Conservation (phyloP, 2,888 invertebrate species). For the Monochamus alternatus region DNA sequence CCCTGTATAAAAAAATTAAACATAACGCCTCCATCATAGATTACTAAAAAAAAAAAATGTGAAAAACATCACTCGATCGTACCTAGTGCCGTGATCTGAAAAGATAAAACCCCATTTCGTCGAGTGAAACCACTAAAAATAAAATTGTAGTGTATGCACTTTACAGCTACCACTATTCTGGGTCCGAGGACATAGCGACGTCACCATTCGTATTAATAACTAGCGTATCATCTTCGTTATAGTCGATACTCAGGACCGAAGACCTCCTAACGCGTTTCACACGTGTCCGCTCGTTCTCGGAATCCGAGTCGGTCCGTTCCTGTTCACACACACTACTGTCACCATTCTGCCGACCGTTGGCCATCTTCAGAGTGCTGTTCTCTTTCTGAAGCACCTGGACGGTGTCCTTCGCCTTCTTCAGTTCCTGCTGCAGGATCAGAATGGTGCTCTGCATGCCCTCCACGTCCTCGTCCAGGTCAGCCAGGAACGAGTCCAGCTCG, state of each 20-base stretch:
- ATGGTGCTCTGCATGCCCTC: conserved; percentile 99
- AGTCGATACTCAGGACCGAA: conserved; percentile 82
- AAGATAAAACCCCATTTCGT: conserved; percentile 12
- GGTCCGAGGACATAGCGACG: conserved; percentile 71
- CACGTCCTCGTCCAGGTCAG: conserved; percentile 96
- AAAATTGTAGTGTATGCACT: conserved; percentile 43
- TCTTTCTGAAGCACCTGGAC: conserved; percentile 77
- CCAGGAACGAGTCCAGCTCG: conserved; percentile 96
- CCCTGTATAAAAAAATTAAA: background rate
- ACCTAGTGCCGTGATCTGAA: conserved; percentile 9
- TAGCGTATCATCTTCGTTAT: conserved; percentile 84
- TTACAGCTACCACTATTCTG: conserved; percentile 60
- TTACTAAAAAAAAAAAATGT: background rate
- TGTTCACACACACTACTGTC: conserved; percentile 66
- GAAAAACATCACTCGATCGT: conserved; percentile 17
- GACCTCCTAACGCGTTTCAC: conserved; percentile 82
- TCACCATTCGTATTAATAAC: conserved; percentile 81
- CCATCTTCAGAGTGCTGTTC: conserved; percentile 65
- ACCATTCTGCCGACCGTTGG: conserved; percentile 57
- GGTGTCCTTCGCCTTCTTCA: conserved; percentile 85
- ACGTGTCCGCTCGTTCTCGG: conserved; percentile 69
- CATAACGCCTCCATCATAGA: background rate
- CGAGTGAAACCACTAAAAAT: conserved; percentile 28
- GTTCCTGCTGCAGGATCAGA: conserved; percentile 92
- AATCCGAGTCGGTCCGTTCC: conserved; percentile 72